Conservation (phyloP, 1,140 invertebrate species). For the Cotesia glomerata region DNA sequence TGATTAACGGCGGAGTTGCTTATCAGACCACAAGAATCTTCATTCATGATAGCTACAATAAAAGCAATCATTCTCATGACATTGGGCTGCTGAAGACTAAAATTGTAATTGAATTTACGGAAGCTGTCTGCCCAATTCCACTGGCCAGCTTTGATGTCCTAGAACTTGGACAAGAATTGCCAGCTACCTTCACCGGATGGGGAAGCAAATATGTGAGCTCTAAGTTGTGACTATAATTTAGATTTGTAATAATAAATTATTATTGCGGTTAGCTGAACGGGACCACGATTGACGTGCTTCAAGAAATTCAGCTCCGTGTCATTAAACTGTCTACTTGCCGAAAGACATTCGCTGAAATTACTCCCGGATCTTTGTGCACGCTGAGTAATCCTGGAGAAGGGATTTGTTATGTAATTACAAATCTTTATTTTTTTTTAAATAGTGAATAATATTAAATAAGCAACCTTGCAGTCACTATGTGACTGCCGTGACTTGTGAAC, state of each 20-base stretch:
- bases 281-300: conserved; percentile 33
- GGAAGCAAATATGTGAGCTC: conserved; percentile 37
- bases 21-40: conserved; percentile 41
- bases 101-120: conserved; percentile 35
- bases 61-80: conserved; percentile 47
- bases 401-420: conserved; percentile 29
- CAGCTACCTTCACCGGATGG: conserved; percentile 54
- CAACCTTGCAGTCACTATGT: too few species aligned
- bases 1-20: conserved; percentile 42
- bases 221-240: background rate
- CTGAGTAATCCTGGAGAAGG: conserved; percentile 4
- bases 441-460: background rate
- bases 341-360: conserved; percentile 30
- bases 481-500: too few species aligned
- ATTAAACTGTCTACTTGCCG: conserved; percentile 31
- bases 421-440: background rate
- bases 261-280: conserved; percentile 13
- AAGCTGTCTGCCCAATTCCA: conserved; percentile 45
- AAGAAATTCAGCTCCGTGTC: conserved; percentile 35
- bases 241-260: background rate
- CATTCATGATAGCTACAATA: conserved; percentile 47
- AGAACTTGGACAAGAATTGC: conserved; percentile 35
- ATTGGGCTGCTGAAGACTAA: conserved; percentile 55
- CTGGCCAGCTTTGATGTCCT: conserved; percentile 43
- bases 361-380: conserved; percentile 28